Percentiles rank a stretch among this genome's conserved stretches.
Conservation (phyloP, 1,140 invertebrate species). For the Akabosia matsudoensis region DNA sequence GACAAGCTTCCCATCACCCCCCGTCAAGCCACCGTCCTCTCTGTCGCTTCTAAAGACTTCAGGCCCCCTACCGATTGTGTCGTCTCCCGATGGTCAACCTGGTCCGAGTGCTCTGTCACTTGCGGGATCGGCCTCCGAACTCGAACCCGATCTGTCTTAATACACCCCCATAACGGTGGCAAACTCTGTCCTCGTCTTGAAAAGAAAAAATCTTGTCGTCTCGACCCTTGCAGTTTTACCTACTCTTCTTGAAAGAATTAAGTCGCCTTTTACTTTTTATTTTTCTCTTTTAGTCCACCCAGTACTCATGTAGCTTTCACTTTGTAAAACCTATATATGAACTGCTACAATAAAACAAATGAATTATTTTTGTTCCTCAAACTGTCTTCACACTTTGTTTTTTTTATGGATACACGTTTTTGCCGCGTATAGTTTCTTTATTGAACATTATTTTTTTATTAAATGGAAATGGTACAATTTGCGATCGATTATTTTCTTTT, state of each 20-base stretch:
- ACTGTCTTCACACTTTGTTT: too few species aligned
- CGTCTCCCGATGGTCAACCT: slow-evolving; percentile 67
- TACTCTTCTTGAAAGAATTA: too few species aligned
- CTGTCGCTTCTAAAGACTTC: neutral
- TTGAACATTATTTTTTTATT: slow-evolving; percentile 6
- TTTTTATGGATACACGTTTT: slow-evolving; percentile 13
- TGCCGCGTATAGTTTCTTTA: slow-evolving; percentile 5
- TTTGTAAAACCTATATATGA: neutral
- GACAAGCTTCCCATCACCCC: neutral
- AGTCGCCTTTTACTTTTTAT: too few species aligned
- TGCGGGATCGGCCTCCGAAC: slow-evolving; percentile 71
- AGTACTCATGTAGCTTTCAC: neutral
- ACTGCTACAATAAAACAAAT: neutral
- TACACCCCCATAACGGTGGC: slow-evolving; percentile 54
- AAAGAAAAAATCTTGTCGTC: slow-evolving; percentile 52
- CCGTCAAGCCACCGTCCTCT: slow-evolving; percentile 5
- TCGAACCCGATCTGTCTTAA: slow-evolving; percentile 61
- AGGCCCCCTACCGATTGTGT: slow-evolving; percentile 56
- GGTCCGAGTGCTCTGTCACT: slow-evolving; percentile 72
- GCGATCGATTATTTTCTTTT: neutral
- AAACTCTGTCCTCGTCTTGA: slow-evolving; percentile 53
- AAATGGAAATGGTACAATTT: slow-evolving; percentile 15
- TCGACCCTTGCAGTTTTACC: slow-evolving; percentile 27
- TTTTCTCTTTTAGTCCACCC: neutral
- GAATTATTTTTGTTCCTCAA: too few species aligned